Conservation (phyloP, 2,113 vertebrate species). For the Poecile atricapillus region DNA sequence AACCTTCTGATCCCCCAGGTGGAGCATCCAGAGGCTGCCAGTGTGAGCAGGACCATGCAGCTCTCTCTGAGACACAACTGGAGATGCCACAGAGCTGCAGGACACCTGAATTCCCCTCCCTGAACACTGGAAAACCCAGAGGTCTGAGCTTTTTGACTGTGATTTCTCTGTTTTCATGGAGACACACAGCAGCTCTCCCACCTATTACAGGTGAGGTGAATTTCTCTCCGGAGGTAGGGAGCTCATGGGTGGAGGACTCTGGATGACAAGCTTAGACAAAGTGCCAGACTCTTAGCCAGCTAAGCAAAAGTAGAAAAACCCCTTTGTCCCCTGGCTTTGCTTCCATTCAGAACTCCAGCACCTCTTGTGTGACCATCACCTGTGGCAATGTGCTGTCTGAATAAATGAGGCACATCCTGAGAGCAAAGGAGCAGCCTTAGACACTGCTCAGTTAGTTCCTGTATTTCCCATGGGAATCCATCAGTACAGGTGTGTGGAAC, state of each 20-base stretch:
- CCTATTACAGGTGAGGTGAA: not conserved
- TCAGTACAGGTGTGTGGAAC: not conserved
- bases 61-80: not conserved
- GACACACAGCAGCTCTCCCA: not conserved
- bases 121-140: not conserved
- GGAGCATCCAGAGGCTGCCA: not conserved
- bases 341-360: not conserved
- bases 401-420: not conserved
- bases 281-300: not conserved
- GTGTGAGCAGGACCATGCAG: not conserved
- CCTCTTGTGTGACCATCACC: not conserved
- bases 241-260: not conserved
- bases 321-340: not conserved
- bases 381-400: not conserved
- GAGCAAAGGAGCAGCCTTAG: not conserved
- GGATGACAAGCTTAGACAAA: not conserved
- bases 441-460: not conserved
- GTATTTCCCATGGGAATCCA: not conserved
- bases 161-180: not conserved
- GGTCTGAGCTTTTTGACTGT: not conserved
- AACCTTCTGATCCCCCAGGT: not conserved
- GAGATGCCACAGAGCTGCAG: not conserved
- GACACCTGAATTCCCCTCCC: not conserved
- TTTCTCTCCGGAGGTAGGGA: not conserved
- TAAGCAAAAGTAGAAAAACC: not conserved